phyloP scores from a whole-genome alignment of 1,140 invertebrate genomes.

The Aradophagus sp. region DNA sequence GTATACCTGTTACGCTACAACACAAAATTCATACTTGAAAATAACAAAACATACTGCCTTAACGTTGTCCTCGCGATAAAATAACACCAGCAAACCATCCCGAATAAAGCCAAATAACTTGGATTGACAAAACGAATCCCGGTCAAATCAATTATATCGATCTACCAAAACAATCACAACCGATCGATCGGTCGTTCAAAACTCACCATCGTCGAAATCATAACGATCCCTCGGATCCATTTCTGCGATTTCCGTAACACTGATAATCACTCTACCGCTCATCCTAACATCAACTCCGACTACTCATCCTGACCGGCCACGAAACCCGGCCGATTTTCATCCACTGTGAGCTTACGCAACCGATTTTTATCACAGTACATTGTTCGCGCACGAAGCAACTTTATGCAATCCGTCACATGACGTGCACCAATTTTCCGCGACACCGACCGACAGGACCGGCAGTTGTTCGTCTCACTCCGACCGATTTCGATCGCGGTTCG shows the following conservation, averaged over 20 bases:
- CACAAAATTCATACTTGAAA: too few species aligned
- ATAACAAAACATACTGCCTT: too few species aligned
- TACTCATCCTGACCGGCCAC: constrained; percentile 18
- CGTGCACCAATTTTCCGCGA: constrained; percentile 23
- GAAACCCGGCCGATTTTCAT: constrained; percentile 37
- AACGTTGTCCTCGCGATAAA: too few species aligned
- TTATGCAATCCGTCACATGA: constrained; percentile 47
- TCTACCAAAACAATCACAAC: too few species aligned
- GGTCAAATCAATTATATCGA: too few species aligned
- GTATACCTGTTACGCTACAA: too few species aligned
- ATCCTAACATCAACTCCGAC: constrained; percentile 51
- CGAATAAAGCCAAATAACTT: too few species aligned
- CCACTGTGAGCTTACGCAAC: constrained; percentile 29
- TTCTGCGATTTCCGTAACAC: constrained; percentile 64
- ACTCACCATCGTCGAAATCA: constrained; percentile 66
- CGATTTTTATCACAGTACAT: constrained; percentile 50
- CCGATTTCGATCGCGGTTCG: too few species aligned
- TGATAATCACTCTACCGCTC: constrained; percentile 61
- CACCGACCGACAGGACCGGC: too few species aligned
- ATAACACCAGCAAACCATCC: too few species aligned
- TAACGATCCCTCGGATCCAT: constrained; percentile 71
- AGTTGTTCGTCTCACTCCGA: too few species aligned
- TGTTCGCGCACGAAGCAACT: constrained; percentile 41
- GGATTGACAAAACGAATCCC: too few species aligned
- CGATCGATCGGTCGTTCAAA: not conserved